Conservation (phyloP, 2,888 invertebrate genomes). For the Bombyx huttoni region DNA sequence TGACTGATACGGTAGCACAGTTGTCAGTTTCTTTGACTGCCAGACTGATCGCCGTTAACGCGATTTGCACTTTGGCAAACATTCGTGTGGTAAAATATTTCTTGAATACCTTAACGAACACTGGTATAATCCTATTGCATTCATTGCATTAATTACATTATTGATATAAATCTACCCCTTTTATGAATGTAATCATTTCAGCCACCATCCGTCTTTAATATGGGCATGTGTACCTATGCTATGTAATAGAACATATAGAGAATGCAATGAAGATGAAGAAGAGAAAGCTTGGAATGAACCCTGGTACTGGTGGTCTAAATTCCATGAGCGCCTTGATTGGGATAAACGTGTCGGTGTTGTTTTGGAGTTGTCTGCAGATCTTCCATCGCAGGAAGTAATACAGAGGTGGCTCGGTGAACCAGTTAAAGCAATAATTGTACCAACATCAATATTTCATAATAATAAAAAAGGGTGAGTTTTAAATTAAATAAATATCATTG, state of each 20-base stretch:
- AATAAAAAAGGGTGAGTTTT: slow-evolving; percentile 89
- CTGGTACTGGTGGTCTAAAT: slow-evolving; percentile 87
- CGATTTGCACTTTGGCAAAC: too few species aligned
- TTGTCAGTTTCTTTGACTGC: too few species aligned
- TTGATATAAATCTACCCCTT: too few species aligned
- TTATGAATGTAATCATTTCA: slow-evolving; percentile 20
- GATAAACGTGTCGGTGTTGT: slow-evolving; percentile 78
- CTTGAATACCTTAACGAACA: neutral
- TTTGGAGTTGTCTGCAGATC: slow-evolving; percentile 84
- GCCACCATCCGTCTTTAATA: slow-evolving; percentile 62
- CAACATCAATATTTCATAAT: slow-evolving; percentile 87
- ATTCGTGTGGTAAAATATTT: neutral
- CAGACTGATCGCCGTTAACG: too few species aligned
- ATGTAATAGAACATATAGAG: slow-evolving; percentile 30
- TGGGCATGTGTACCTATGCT: slow-evolving; percentile 81
- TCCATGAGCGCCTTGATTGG: slow-evolving; percentile 73
- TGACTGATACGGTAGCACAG: too few species aligned
- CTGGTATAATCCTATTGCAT: too few species aligned
- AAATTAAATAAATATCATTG: neutral
- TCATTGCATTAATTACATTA: too few species aligned
- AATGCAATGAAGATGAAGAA: slow-evolving; percentile 35
- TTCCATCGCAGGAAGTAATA: slow-evolving; percentile 79
- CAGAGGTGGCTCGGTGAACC: slow-evolving; percentile 97
- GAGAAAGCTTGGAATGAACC: slow-evolving; percentile 73
- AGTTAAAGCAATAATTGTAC: slow-evolving; percentile 85